A percentile compares a stretch with the other conserved stretches of the same genome.
Conservation (phyloP, 1,140 invertebrate genomes). For the Choristoneura fumiferana region DNA sequence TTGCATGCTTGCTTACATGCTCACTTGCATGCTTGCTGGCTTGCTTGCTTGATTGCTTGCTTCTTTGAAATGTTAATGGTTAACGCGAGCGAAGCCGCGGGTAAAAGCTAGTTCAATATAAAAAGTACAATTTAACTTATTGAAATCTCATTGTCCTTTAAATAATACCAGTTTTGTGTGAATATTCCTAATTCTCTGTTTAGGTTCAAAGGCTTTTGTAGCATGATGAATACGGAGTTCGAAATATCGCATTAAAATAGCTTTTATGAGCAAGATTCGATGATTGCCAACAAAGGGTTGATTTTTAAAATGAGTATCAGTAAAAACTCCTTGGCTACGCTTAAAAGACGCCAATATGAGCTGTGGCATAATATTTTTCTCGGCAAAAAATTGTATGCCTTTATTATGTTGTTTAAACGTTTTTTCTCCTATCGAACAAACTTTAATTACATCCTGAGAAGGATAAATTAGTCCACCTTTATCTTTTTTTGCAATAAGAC, state of each 20-base stretch:
- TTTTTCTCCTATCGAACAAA: not conserved
- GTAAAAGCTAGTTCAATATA: no score
- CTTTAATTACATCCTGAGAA: not conserved
- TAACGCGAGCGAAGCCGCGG: no score
- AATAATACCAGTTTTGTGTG: no score
- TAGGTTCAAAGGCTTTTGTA: not conserved
- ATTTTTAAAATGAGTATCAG: not conserved
- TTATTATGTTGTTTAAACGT: not conserved
- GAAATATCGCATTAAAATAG: conserved; percentile 1
- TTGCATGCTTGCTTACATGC: no score
- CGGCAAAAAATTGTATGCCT: not conserved
- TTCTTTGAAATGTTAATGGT: no score
- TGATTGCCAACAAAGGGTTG: not conserved
- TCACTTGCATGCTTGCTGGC: no score
- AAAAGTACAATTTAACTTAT: no score
- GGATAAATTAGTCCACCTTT: not conserved
- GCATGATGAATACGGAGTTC: conserved; percentile 4
- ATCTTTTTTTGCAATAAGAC: not conserved
- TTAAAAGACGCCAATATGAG: no score
- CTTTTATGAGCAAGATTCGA: conserved; percentile 6
- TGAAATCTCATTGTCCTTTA: no score
- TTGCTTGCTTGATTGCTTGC: no score
- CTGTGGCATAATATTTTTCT: not conserved
- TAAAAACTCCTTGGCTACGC: no score
- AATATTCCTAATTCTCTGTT: no score